A percentile compares a stretch with the other conserved stretches of the same genome.
phyloP scores from a whole-genome alignment of 1,140 invertebrate genomes.

The Caenorhabditis inopinata region DNA sequence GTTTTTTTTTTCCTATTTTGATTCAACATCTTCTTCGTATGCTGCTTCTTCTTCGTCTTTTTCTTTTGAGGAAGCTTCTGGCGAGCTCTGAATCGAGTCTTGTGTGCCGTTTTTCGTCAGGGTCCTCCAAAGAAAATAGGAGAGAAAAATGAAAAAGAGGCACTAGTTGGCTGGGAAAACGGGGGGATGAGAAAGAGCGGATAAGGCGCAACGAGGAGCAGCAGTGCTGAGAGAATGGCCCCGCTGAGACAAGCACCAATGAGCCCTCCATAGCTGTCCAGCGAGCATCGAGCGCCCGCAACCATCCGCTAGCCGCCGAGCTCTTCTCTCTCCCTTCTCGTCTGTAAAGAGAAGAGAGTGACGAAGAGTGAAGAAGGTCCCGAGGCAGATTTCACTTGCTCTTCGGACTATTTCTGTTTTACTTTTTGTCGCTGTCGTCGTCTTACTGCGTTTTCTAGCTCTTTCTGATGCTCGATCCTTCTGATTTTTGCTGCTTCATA shows the following conservation, averaged over 20 bases:
- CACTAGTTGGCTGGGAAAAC: slow-evolving; percentile 32
- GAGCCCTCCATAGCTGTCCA: slow-evolving; percentile 28
- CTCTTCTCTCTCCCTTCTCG: neutral
- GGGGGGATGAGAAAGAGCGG: slow-evolving; percentile 3
- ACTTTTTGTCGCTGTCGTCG: neutral
- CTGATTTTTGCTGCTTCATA: neutral
- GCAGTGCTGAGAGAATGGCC: neutral
- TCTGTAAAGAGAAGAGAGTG: neutral
- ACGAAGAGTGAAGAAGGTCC: slow-evolving; percentile 24
- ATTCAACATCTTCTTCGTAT: neutral
- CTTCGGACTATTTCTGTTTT: slow-evolving; percentile 2
- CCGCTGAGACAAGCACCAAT: slow-evolving; percentile 17
- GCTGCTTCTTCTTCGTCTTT: neutral
- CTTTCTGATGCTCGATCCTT: neutral
- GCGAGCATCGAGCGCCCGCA: slow-evolving; percentile 27
- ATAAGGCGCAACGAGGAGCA: slow-evolving; percentile 9
- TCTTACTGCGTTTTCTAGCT: neutral
- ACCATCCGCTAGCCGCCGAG: slow-evolving; percentile 13
- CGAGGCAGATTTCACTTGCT: slow-evolving; percentile 5
- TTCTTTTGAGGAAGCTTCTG: neutral
- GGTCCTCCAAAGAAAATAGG: neutral
- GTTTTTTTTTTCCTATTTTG: neutral
- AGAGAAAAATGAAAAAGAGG: neutral
- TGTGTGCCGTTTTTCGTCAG: neutral
- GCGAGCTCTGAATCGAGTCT: neutral